These are phyloP conservation scores for Eptesicus fuscus DNA, from an alignment of 2,113 vertebrate species.

Conservation along the genomic window DNA sequence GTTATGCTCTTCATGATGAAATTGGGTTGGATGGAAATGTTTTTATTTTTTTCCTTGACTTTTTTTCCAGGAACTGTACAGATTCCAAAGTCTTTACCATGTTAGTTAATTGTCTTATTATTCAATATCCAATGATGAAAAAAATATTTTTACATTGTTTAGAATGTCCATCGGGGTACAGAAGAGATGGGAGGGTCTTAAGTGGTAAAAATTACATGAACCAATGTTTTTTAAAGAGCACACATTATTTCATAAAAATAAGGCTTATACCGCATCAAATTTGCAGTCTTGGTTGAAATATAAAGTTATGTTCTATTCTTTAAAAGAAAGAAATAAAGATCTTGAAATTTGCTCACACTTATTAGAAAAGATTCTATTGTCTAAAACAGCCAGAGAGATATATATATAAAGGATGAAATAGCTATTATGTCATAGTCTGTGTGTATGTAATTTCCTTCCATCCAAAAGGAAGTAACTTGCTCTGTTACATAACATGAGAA, in stretches of 20 bases:
- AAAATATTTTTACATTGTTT: neutral
- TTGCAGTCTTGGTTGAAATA: neutral
- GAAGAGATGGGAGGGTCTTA: neutral
- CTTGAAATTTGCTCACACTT: neutral
- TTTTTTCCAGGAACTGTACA: neutral
- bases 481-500: neutral
- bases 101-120: neutral
- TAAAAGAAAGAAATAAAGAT: neutral
- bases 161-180: neutral
- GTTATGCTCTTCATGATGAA: neutral
- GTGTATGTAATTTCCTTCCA: neutral
- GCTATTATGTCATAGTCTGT: neutral
- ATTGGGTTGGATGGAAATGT: neutral
- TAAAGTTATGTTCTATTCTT: neutral
- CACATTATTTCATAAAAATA: neutral
- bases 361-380: neutral
- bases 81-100: neutral
- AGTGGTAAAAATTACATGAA: neutral
- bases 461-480: neutral
- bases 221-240: neutral
- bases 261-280: neutral
- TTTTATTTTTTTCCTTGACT: neutral
- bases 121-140: neutral
- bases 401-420: neutral
- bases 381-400: neutral